Base-by-base conservation (phyloP, 2,888 invertebrate species). In the Rotaria sp. region DNA sequence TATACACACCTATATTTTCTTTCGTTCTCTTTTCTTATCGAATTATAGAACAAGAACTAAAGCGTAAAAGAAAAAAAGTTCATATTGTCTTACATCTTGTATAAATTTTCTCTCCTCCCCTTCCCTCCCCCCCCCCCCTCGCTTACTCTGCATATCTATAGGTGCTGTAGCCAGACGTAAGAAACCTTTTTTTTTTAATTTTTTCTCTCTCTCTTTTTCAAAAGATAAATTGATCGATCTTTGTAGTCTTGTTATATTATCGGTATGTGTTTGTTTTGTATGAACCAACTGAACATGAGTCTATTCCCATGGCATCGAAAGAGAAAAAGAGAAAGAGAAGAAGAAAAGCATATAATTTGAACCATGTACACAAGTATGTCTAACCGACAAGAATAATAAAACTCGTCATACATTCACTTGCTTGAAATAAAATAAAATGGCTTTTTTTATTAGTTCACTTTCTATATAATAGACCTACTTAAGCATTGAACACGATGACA, bases 41-140 rank as follows among this genome's bases (percentile, higher is more conserved):
- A 59, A 15, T n/a, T 30, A 59, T 59, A 59, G n/a, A 59, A 59
- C 30, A 30, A 59, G 57, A 59, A 59, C 30, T 59, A 59, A 59
- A 59, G 13, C 57, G 30, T 59, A 59, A 59, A 59, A 30, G 57
- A 59, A 30, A 59, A n/a, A 59, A 13, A 59, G 57, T 59, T 59
- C 57, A 74, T 74, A 74, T 74, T 74, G 74, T 74, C 41, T 74
- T 74, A 74, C 74, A 74, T 74, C 38, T 74, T 74, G 74, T 74
- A 74, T 74, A 41, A 74, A 74, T 74, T 74, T 74, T 74, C 74
- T 74, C 26, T 38, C 38, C 18, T 21, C 74, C 1, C 74, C 7
- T n/a, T n/a, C n/a, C n/a, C n/a, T n/a, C n/a, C n/a, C n/a, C n/a
- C n/a, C n/a, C n/a, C n/a, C n/a, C n/a, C n/a, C n/a, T n/a, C n/a